Percentiles rank a stretch among this genome's conserved stretches.
These are phyloP conservation scores for Tachypleus tridentatus DNA, from an alignment of 1,140 invertebrate species.

Conservation along the genomic window DNA sequence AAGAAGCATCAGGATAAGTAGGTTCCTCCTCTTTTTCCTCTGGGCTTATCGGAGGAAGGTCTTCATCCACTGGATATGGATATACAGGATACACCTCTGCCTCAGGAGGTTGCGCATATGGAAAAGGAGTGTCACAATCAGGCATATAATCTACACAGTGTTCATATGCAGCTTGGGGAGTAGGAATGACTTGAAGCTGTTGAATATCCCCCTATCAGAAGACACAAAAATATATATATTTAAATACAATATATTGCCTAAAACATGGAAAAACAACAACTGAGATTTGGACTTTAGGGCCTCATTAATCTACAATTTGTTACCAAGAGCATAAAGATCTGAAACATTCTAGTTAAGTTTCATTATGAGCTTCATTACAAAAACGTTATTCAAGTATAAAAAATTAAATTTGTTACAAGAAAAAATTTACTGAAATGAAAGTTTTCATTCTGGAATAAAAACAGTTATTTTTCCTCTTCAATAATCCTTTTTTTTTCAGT, in stretches of 20 bases:
- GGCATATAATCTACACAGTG: constrained; percentile 52
- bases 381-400: too few species aligned
- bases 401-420: too few species aligned
- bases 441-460: too few species aligned
- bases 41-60: constrained; percentile 5
- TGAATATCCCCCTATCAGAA: constrained; percentile 56
- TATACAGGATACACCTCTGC: constrained; percentile 16
- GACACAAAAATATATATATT: not conserved
- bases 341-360: too few species aligned
- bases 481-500: too few species aligned
- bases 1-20: constrained; percentile 17
- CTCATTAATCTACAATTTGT: not conserved
- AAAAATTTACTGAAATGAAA: too few species aligned
- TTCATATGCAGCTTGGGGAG: constrained; percentile 65
- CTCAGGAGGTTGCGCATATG: constrained; percentile 7
- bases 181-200: constrained; percentile 53
- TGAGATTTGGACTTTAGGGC: not conserved
- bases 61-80: constrained; percentile 7
- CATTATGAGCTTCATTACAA: too few species aligned
- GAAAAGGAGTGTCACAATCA: constrained; percentile 42
- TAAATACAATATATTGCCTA: not conserved
- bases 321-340: too few species aligned
- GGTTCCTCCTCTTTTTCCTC: constrained; percentile 24
- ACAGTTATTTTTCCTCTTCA: too few species aligned
- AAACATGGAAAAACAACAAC: not conserved